phyloP scores from a whole-genome alignment of 2,888 invertebrate species.

The Epirrhoe alternata region DNA sequence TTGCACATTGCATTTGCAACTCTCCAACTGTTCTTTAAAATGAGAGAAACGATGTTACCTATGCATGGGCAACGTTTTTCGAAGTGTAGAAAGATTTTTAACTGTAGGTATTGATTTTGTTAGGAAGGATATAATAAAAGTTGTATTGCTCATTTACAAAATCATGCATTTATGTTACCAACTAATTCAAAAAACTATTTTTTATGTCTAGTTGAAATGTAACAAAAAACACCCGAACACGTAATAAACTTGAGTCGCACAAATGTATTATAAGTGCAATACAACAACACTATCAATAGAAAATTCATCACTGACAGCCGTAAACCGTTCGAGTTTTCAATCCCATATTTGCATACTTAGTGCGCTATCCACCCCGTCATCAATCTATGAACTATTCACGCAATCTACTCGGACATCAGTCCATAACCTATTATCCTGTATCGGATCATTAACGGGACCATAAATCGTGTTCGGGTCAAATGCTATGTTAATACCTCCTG shows the following conservation, averaged over 20 bases:
- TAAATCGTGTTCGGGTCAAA: constrained; percentile 61
- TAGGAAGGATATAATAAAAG: too few species aligned
- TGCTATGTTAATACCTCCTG: constrained; percentile 70
- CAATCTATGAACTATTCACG: constrained; percentile 5
- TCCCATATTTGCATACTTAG: constrained; percentile 2
- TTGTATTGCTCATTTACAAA: too few species aligned
- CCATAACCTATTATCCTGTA: constrained; percentile 50
- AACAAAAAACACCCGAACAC: background rate
- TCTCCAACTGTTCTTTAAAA: constrained; percentile 22
- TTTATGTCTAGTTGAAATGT: too few species aligned
- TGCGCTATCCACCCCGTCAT: constrained; percentile 1
- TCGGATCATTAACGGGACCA: constrained; percentile 60
- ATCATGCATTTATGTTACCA: too few species aligned
- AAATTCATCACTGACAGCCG: background rate
- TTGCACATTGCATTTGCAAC: constrained; percentile 52
- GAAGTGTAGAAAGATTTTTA: background rate
- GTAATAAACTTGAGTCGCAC: background rate
- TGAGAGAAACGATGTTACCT: constrained; percentile 21
- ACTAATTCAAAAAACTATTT: too few species aligned
- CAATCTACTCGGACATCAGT: constrained; percentile 39
- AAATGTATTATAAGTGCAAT: background rate
- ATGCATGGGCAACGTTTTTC: constrained; percentile 7
- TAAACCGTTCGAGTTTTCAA: background rate
- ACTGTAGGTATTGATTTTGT: too few species aligned
- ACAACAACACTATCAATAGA: background rate